Evolutionary conservation across 1,140 invertebrate species (phyloP), one percentile per base, ranked within the genome.

Genomic region (Drosophila navojoa): DNA sequence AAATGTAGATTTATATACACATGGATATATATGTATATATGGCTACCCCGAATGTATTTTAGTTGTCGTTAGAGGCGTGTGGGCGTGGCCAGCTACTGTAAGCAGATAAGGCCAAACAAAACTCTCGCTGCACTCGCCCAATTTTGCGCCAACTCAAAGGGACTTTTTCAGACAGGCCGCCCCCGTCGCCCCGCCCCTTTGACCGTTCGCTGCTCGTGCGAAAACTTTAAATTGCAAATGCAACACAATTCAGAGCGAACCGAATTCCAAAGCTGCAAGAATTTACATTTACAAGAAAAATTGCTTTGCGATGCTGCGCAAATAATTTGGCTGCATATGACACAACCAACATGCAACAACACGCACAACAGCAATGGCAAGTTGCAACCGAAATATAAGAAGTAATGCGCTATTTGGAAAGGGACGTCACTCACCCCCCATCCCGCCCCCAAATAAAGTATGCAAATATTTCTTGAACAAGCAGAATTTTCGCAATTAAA

Each of bases 141-240:
- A 57, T 71, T 71, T 64, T 47, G 60, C 7, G 40, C 35, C 53
- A 66, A 58, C 69, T 71, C 69, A 71, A 71, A 58, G 52, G 60
- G 69, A 66, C 62, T 66, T 66, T 61, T 15, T 45, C 27, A 13
- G 40, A 25, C n/a, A 15, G 13, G 32, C 16, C n/a, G n/a, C 4
- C 38, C 27, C 19, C 19, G 19, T 22, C 5, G 11, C 13, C 19
- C 16, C 11, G 5, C 25, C 58, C 5, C 38, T n/a, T 27, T 19
- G 42, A 13, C 16, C 35, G 19, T 11, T 19, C 49, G 38, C 22
- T 58, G 42, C 61, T 67, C 44, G 49, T 47, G 63, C 49, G 52
- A 54, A 74, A 74, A 74, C 66, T 74, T 74, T 70, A 74, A 74
- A 74, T 74, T 74, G 71, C 71, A 74, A 69, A 70, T 74, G 61